Evolutionary conservation across 2,113 vertebrate species (phyloP).

Genomic region (Salvelinus fontinalis): DNA sequence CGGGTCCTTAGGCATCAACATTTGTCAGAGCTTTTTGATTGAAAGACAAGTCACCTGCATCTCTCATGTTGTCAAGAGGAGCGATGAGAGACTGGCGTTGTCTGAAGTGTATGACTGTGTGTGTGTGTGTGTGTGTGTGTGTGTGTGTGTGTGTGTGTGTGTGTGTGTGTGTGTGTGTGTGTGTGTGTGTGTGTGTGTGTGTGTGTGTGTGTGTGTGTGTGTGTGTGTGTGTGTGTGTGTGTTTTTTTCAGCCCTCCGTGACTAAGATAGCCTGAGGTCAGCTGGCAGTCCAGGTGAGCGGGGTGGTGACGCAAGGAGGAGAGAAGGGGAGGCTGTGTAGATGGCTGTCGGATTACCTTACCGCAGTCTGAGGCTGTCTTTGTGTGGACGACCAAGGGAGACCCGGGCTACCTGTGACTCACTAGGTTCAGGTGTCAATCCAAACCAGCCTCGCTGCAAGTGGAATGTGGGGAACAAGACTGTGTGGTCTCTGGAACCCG

Average conservation of each 20-base stretch:
- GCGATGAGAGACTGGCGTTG: constrained; percentile 42
- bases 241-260: background rate
- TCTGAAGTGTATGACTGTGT: constrained; percentile 47
- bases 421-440: constrained; percentile 21
- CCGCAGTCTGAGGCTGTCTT: background rate
- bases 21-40: constrained; percentile 25
- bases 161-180: background rate
- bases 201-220: constrained; percentile 1
- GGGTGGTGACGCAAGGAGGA: background rate
- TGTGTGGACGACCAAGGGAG: background rate
- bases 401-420: constrained; percentile 20
- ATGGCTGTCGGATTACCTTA: constrained; percentile 7
- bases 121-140: background rate
- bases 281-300: constrained; percentile 18
- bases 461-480: constrained; percentile 20
- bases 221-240: background rate
- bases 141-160: constrained; percentile 5
- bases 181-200: background rate
- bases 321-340: background rate
- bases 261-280: constrained; percentile 8
- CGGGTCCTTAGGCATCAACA: background rate
- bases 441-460: background rate
- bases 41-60: constrained; percentile 42
- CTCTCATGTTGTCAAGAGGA: constrained; percentile 28
- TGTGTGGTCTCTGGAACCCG: background rate